phyloP scores from a whole-genome alignment of 2,888 invertebrate species.

The Sesia bembeciformis region DNA sequence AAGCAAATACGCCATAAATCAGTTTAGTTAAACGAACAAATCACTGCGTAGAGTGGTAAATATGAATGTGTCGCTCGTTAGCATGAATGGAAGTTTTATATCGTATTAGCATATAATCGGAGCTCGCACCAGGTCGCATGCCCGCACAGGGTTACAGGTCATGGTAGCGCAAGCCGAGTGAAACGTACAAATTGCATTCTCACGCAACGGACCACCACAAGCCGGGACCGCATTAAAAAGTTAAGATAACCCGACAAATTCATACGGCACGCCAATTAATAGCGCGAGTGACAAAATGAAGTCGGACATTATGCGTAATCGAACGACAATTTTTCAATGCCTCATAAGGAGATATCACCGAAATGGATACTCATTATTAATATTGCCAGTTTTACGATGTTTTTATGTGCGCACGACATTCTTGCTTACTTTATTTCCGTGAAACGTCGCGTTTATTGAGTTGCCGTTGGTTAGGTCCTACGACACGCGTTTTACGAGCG shows the following conservation, averaged over 20 bases:
- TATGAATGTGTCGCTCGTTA: constrained; percentile 19
- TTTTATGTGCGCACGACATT: constrained; percentile 29
- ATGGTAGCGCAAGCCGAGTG: constrained; percentile 18
- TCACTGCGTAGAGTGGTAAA: not conserved
- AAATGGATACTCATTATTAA: constrained; percentile 44
- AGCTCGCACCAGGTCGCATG: constrained; percentile 13
- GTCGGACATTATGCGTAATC: not conserved
- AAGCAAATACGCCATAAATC: too few species aligned
- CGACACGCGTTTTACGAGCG: constrained; percentile 23
- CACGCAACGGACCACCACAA: constrained; percentile 34
- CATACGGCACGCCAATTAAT: constrained; percentile 2
- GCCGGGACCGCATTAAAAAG: constrained; percentile 11
- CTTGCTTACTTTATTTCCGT: constrained; percentile 31
- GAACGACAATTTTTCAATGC: constrained; percentile 16
- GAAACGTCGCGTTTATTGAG: constrained; percentile 38
- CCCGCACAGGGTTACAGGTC: constrained; percentile 34
- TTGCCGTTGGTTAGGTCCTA: constrained; percentile 16
- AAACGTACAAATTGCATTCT: constrained; percentile 51
- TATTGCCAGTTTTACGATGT: constrained; percentile 41
- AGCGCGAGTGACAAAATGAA: not conserved
- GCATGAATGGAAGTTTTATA: constrained; percentile 34
- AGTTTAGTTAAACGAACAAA: too few species aligned
- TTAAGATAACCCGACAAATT: constrained; percentile 14
- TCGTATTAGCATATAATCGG: constrained; percentile 56
- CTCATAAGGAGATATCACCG: constrained; percentile 20